A percentile compares a stretch with the other conserved stretches of the same genome.
These are phyloP conservation scores for Hanleya hanleyi DNA, from an alignment of 2,888 invertebrate species.

Conservation along the genomic window DNA sequence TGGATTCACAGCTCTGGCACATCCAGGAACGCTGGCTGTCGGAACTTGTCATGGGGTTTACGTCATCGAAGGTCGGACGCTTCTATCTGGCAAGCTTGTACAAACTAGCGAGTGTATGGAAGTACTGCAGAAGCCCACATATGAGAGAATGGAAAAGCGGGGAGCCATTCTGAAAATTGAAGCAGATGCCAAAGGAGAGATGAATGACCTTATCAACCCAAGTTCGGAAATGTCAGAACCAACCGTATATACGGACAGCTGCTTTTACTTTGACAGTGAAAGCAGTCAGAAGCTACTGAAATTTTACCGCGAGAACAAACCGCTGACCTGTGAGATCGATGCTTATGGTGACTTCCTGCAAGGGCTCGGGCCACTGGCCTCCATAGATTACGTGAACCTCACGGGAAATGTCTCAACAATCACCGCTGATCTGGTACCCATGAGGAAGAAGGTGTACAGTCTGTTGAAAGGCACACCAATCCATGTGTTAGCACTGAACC, in stretches of 20 bases:
- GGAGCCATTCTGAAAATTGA: slow-evolving; percentile 64
- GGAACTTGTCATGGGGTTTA: slow-evolving; percentile 75
- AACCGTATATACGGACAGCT: slow-evolving; percentile 74
- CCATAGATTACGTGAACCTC: slow-evolving; percentile 63
- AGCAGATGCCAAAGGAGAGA: slow-evolving; percentile 45
- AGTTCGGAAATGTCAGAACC: slow-evolving; percentile 34
- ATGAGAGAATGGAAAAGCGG: slow-evolving; percentile 67
- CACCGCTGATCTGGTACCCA: slow-evolving; percentile 54
- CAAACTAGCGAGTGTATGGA: slow-evolving; percentile 64
- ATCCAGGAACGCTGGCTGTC: slow-evolving; percentile 72
- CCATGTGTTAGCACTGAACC: slow-evolving; percentile 68
- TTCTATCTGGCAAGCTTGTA: slow-evolving; percentile 46
- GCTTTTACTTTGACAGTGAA: slow-evolving; percentile 73
- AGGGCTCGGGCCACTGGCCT: slow-evolving; percentile 68
- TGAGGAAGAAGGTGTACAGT: slow-evolving; percentile 62
- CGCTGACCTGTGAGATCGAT: slow-evolving; percentile 73
- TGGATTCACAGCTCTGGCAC: slow-evolving; percentile 75
- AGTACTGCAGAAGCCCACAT: slow-evolving; percentile 74
- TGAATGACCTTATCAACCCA: slow-evolving; percentile 30
- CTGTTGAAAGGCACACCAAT: slow-evolving; percentile 62
- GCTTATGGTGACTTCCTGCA: slow-evolving; percentile 75
- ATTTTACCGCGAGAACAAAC: slow-evolving; percentile 61
- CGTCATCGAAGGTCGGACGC: slow-evolving; percentile 61
- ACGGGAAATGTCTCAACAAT: slow-evolving; percentile 60
- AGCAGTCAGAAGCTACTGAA: slow-evolving; percentile 66